Conservation (phyloP, 2,113 vertebrate species). For the Antechinus flavipes region DNA sequence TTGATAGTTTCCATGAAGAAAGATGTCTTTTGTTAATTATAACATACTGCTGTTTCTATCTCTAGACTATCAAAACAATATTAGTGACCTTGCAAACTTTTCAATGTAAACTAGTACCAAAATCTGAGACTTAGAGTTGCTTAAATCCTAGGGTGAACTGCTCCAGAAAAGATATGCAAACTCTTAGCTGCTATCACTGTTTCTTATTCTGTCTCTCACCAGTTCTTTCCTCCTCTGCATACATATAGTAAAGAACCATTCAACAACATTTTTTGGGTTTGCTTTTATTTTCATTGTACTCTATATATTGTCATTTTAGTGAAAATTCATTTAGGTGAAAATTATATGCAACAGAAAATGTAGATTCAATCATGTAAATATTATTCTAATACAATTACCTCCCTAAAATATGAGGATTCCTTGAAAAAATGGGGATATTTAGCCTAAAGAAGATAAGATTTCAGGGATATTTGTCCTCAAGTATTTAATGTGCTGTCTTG, state of each 20-base stretch:
- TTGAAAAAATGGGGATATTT: neutral
- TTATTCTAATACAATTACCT: neutral
- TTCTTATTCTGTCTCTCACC: neutral
- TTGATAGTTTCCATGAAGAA: neutral
- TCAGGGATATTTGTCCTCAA: neutral
- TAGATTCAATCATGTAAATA: neutral
- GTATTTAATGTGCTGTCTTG: neutral
- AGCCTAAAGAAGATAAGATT: neutral
- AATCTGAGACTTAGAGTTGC: neutral
- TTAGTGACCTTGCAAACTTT: neutral
- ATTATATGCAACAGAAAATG: neutral
- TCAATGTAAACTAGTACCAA: neutral
- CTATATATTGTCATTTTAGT: constrained; percentile 6
- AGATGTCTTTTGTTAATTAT: neutral
- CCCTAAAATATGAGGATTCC: neutral
- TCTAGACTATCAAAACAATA: neutral
- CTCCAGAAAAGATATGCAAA: neutral
- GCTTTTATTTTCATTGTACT: neutral
- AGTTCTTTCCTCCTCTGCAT: neutral
- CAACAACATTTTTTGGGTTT: neutral
- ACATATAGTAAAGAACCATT: neutral
- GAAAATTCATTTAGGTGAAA: constrained; percentile 48
- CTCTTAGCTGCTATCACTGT: neutral
- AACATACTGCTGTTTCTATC: neutral
- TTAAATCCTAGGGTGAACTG: neutral